phyloP scores from a whole-genome alignment of 2,113 vertebrate species.

The Psilopsiagon aurifrons region DNA sequence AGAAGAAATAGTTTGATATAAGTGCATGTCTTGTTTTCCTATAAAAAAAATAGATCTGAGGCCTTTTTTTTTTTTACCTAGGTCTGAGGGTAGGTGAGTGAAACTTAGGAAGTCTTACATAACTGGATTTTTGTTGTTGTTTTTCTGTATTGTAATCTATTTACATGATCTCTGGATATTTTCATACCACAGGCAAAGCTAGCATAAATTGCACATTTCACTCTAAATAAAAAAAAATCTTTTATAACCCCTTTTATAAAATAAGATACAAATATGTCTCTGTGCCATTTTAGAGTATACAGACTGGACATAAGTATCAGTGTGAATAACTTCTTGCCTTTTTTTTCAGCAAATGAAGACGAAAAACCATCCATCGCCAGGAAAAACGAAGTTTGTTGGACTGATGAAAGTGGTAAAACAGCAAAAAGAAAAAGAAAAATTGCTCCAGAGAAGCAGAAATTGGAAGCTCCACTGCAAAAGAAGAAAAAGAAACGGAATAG shows the following conservation, averaged over 20 bases:
- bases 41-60: background rate
- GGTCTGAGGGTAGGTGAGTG: background rate
- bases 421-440: background rate
- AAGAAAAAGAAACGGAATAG: slow-evolving; percentile 62
- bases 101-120: background rate
- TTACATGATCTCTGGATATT: background rate
- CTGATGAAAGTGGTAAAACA: background rate
- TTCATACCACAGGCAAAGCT: background rate
- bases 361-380: background rate
- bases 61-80: background rate
- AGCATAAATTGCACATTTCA: background rate
- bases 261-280: background rate
- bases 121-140: background rate
- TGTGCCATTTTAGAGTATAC: background rate
- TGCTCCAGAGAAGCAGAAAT: slow-evolving; percentile 33
- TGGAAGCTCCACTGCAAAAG: background rate
- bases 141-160: background rate
- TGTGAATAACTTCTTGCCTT: background rate
- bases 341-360: slow-evolving; percentile 68
- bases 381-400: background rate
- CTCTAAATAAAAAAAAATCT: background rate
- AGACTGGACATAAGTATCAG: background rate
- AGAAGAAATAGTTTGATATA: background rate
- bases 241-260: background rate
- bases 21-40: background rate